A percentile compares a stretch with the other conserved stretches of the same genome.
Evolutionary conservation across 2,888 invertebrate species (phyloP).

Genomic region (Chrysopilus asiliformis): DNA sequence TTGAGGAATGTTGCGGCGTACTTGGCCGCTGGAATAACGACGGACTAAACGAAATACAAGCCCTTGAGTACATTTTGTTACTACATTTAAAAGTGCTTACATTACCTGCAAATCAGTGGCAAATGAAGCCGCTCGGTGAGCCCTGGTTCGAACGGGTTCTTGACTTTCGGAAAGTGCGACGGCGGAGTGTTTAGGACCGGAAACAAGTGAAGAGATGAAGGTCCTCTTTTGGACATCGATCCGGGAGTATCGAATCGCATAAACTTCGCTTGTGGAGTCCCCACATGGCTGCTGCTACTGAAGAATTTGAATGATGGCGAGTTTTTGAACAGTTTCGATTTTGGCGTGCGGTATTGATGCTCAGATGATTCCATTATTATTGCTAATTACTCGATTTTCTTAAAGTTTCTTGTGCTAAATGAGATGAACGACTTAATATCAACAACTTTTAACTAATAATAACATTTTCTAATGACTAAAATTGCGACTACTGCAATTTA

Average conservation of each 20-base stretch:
- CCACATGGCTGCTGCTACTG: neutral
- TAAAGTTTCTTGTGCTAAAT: too few relatives aligned
- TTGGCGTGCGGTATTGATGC: conserved; percentile 5
- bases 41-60: conserved; percentile 25
- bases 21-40: conserved; percentile 30
- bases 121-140: conserved; percentile 45
- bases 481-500: too few relatives aligned
- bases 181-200: conserved; percentile 39
- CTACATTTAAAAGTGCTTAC: neutral
- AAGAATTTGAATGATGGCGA: neutral
- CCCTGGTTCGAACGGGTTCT: conserved; percentile 50
- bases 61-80: too few relatives aligned
- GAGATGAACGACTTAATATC: too few relatives aligned
- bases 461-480: too few relatives aligned
- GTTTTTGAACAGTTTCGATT: neutral
- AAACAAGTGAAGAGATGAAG: conserved; percentile 18
- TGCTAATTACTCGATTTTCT: neutral
- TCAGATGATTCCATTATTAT: conserved; percentile 1
- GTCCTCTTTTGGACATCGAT: neutral
- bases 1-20: conserved; percentile 29
- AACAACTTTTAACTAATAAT: too few relatives aligned
- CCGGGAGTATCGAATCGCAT: neutral
- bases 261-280: neutral
- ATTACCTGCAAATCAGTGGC: conserved; percentile 51
- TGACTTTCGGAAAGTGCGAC: conserved; percentile 38